Base-by-base conservation (phyloP, 2,113 vertebrate genomes). In the Procavia capensis region DNA sequence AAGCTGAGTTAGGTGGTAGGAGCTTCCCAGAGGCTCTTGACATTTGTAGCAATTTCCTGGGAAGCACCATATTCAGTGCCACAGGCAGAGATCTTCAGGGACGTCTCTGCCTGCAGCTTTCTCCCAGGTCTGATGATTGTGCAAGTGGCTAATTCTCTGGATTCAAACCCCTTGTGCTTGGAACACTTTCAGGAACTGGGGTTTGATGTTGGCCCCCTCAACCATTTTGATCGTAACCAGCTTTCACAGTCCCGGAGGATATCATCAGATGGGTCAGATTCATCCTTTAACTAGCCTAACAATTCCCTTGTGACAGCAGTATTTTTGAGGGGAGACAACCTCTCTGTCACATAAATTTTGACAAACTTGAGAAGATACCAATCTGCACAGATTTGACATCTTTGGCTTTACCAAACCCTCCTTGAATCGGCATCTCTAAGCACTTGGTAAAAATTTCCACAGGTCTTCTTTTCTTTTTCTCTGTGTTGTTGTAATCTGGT, bases 401-500 rank as follows among this genome's bases (percentile, higher is more conserved):
- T 1, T 2, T 82, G 14, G 72, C 34, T 9, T 90, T 94, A 85
- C 5, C 47, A 36, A 90, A 66, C 36, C 25, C 14, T 94, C 39
- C 25, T 88, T 74, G 63, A 83, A 91, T 85, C n/a, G 87, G 25
- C 22, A 13, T 91, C 95, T 74, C 59, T 59, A 54, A 54, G 54
- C 6, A 22, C 57, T 91, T 91, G 80, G 43, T 47, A 89, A 89
- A 89, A 80, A 72, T 91, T 94, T 89, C 39, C 9, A 64, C 34
- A 76, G 92, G 25, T 84, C 76, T 92, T 92, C n/a, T 76, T 89
- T 85, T 92, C 91, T 90, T 93, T 96, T 76, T 91, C 50, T 34
- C 68, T 75, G 19, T 93, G 57, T 59, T 59, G 20, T 59, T 22
- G 57, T 59, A 22, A 59, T n/a, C n/a, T n/a, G 57, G 57, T 59